These are phyloP conservation scores for Hippasteria phrygiana DNA, from an alignment of 53 echinoderm and acorn worm species.

Conservation along the genomic window DNA sequence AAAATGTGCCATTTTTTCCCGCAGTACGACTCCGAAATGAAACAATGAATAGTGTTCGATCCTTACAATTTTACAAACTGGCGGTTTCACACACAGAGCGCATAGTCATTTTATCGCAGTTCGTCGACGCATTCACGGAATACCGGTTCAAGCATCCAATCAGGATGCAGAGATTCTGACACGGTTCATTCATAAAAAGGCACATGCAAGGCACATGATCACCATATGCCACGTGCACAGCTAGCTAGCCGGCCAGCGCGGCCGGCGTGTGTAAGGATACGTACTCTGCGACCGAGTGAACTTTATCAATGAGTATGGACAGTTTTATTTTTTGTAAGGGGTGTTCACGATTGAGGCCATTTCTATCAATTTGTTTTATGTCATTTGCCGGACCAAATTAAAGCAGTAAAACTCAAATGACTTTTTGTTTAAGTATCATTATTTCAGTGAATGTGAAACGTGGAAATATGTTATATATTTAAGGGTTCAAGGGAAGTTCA, in stretches of 20 bases:
- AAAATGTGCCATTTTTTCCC: background rate
- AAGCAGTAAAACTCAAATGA: too few relatives aligned
- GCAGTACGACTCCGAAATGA: too few relatives aligned
- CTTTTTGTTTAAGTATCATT: too few relatives aligned
- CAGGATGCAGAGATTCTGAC: background rate
- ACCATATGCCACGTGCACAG: background rate
- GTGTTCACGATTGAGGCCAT: background rate
- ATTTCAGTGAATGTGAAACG: too few relatives aligned
- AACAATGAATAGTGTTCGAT: background rate
- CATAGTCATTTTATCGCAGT: constrained; percentile 26
- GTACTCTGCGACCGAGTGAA: too few relatives aligned
- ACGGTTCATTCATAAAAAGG: constrained; percentile 58
- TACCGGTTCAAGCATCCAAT: constrained; percentile 12
- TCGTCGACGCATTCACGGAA: background rate
- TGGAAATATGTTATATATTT: too few relatives aligned
- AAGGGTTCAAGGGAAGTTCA: too few relatives aligned
- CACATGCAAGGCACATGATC: constrained; percentile 64
- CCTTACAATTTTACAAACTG: background rate
- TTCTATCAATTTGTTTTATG: too few relatives aligned
- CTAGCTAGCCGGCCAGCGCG: background rate
- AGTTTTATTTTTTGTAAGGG: background rate
- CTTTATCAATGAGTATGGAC: too few relatives aligned
- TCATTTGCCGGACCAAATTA: too few relatives aligned
- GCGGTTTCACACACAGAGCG: background rate
- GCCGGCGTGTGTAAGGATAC: too few relatives aligned